A percentile compares a stretch with the other conserved stretches of the same genome.
These are phyloP conservation scores for Hypothenemus hampei DNA, from an alignment of 1,140 invertebrate genomes.

Conservation along the genomic window DNA sequence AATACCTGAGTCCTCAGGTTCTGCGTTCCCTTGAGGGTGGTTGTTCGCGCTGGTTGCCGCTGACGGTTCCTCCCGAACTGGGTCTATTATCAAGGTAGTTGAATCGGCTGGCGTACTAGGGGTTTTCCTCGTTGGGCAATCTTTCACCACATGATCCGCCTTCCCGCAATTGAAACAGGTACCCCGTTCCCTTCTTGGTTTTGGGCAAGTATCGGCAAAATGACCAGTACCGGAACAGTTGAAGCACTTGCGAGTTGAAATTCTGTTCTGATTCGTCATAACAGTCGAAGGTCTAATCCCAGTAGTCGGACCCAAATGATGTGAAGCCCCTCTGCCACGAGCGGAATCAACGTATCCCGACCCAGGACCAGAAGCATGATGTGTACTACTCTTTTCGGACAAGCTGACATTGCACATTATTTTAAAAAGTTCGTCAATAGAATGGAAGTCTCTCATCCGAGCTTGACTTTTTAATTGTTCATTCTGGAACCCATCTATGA, in stretches of 20 bases:
- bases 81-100: too few species aligned
- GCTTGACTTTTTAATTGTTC: slow-evolving; percentile 8
- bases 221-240: slow-evolving; percentile 15
- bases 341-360: not conserved
- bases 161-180: slow-evolving; percentile 15
- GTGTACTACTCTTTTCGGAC: not conserved
- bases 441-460: slow-evolving; percentile 8
- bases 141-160: slow-evolving; percentile 1
- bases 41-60: too few species aligned
- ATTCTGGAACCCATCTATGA: slow-evolving; percentile 37
- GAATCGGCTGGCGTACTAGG: too few species aligned
- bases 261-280: too few species aligned
- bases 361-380: too few species aligned
- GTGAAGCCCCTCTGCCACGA: not conserved
- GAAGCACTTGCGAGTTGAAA: slow-evolving; percentile 2
- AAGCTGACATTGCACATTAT: not conserved
- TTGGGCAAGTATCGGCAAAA: not conserved
- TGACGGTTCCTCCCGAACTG: too few species aligned
- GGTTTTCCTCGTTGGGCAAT: not conserved
- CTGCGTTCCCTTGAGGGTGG: too few species aligned
- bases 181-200: slow-evolving; percentile 1
- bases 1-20: too few species aligned
- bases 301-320: not conserved
- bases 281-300: not conserved
- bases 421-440: not conserved